Evolutionary conservation across 2,888 invertebrate species (phyloP).

Genomic region (Oxystoma pomonae): DNA sequence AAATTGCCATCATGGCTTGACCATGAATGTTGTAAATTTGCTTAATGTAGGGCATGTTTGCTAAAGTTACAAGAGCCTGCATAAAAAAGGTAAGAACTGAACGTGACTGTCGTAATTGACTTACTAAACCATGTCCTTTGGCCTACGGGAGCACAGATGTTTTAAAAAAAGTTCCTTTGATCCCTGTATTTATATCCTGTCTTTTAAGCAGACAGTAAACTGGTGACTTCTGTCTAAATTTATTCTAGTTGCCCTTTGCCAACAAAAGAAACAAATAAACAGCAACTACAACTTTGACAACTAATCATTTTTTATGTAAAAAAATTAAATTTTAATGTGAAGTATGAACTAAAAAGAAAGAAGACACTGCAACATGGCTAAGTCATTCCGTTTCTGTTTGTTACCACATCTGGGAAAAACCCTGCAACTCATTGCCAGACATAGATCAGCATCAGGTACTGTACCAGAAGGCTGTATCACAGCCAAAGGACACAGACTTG

Average conservation of each 20-base stretch:
- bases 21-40: too few species aligned
- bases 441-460: neutral
- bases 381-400: neutral
- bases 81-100: too few species aligned
- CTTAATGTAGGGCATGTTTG: too few species aligned
- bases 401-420: neutral
- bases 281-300: neutral
- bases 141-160: too few species aligned
- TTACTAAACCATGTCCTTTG: too few species aligned
- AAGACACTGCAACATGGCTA: neutral
- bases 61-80: too few species aligned
- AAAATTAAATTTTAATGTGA: neutral
- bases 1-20: too few species aligned
- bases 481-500: neutral
- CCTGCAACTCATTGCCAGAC: neutral
- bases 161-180: too few species aligned
- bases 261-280: neutral
- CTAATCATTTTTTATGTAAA: neutral
- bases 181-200: too few species aligned
- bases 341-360: neutral
- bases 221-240: too few species aligned
- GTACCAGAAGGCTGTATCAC: neutral
- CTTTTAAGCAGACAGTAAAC: too few species aligned
- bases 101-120: too few species aligned
- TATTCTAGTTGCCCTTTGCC: neutral